Conservation (phyloP, 2,797 vertebrate genomes). For the Cryptoprocta ferox region DNA sequence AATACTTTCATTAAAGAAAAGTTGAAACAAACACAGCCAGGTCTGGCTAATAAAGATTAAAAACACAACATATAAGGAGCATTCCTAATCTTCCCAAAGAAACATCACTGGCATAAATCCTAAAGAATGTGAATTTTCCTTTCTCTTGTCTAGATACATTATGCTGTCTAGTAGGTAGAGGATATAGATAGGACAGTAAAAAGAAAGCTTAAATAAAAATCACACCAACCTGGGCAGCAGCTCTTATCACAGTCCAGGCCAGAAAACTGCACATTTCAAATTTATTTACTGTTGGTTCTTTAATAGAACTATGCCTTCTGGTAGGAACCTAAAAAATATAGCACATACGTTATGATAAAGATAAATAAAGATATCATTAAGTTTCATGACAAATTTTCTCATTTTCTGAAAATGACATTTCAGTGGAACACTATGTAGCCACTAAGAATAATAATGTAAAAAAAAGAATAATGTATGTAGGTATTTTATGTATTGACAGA, state of each 20-base stretch:
- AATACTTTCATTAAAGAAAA: conserved; percentile 78
- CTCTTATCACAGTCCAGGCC: conserved; percentile 91
- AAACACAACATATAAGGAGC: conserved; percentile 2
- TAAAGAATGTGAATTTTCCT: conserved; percentile 34
- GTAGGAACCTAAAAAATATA: conserved; percentile 78
- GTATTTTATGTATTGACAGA: background rate
- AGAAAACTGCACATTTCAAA: conserved; percentile 80
- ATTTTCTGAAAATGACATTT: conserved; percentile 41
- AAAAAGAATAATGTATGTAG: background rate
- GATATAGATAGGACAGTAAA: background rate
- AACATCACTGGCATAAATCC: conserved; percentile 62
- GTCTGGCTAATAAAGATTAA: conserved; percentile 74
- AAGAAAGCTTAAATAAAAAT: conserved; percentile 15
- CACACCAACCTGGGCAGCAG: conserved; percentile 89
- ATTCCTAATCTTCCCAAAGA: conserved; percentile 61
- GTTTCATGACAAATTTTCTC: background rate
- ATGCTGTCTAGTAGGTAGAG: background rate
- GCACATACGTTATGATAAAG: background rate
- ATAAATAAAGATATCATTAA: background rate
- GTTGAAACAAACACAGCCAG: conserved; percentile 60
- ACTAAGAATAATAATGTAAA: conserved; percentile 27
- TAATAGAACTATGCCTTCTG: conserved; percentile 42
- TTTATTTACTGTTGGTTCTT: conserved; percentile 49
- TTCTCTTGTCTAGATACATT: conserved; percentile 13
- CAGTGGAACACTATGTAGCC: background rate